Evolutionary conservation across 2,797 vertebrate genomes (phyloP).

Genomic region (Micropoecilia bifurca): DNA sequence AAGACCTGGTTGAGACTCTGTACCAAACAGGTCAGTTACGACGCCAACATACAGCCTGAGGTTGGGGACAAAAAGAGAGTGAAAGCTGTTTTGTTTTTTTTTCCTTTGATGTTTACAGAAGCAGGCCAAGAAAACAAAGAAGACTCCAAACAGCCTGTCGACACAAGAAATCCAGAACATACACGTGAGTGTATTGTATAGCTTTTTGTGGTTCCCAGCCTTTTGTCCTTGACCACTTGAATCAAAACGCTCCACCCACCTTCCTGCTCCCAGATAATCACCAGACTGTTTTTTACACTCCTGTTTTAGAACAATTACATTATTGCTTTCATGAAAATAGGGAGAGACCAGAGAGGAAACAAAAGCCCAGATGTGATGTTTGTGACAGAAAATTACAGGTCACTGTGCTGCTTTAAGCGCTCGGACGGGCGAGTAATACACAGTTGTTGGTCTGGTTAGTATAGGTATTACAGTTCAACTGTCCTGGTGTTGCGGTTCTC

Average conservation of each 20-base stretch:
- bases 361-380: not conserved
- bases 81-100: conserved; percentile 3
- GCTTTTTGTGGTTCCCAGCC: conserved; percentile 2
- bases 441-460: not conserved
- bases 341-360: not conserved
- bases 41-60: not conserved
- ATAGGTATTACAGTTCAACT: not conserved
- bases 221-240: conserved; percentile 7
- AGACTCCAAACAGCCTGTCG: conserved; percentile 87
- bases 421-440: not conserved
- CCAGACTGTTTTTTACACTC: conserved; percentile 6
- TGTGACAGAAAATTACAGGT: not conserved
- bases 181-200: conserved; percentile 83
- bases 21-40: conserved; percentile 88
- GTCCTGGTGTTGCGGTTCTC: not conserved
- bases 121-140: conserved; percentile 87
- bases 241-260: conserved; percentile 1
- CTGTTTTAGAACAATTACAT: conserved; percentile 5
- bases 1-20: conserved; percentile 94
- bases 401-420: not conserved
- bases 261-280: conserved; percentile 6
- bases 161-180: conserved; percentile 91
- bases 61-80: not conserved
- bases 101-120: conserved; percentile 79
- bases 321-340: conserved; percentile 6